Base-by-base conservation (phyloP, 2,113 vertebrate genomes). In the Poeciliopsis occidentalis region DNA sequence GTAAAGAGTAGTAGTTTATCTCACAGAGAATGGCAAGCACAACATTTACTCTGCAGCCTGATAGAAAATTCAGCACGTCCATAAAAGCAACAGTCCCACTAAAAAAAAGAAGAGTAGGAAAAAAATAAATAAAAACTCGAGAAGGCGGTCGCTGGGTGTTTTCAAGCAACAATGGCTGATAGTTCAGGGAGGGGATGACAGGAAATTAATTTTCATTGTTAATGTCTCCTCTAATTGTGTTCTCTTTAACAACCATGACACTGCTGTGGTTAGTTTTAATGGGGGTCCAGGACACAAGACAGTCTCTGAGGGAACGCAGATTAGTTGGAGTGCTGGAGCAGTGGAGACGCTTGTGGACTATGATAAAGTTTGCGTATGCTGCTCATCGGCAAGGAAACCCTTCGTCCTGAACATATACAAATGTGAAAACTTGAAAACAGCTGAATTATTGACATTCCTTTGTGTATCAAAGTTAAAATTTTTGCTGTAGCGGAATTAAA, bases 161-260 rank as follows among this genome's bases (percentile, higher is more conserved):
- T 75, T 69, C 47, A 19, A 30, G 62, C 67, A 66, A 84, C 85
- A 87, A 73, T 69, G 66, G 69, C 41, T 75, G 29, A 76, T 62
- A 80, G 79, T 44, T 57, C 51, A 71, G 71, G 73, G 79, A 76
- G 80, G 75, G 72, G 51, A 72, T 73, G 72, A 81, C 75, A 82
- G 88, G 79, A 81, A 92, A 93, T 91, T 86, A 87, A 92, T 92
- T 89, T 63, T 66, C 69, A 86, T 89, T 91, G 88, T 93, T 89
- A 91, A 91, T 73, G 76, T 65, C 66, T 83, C 77, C 67, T 75
- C 81, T 92, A 89, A 93, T 89, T 92, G 82, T 91, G 79, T 83
- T 86, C 63, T 44, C 78, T 69, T 80, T 87, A 92, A 92, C 63
- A 30, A 81, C 74, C 84, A 22, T 87, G 85, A 92, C 91, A 89